Evolutionary conservation across 2,797 vertebrate species (phyloP).

Genomic region (Mormyrops boulengeri): DNA sequence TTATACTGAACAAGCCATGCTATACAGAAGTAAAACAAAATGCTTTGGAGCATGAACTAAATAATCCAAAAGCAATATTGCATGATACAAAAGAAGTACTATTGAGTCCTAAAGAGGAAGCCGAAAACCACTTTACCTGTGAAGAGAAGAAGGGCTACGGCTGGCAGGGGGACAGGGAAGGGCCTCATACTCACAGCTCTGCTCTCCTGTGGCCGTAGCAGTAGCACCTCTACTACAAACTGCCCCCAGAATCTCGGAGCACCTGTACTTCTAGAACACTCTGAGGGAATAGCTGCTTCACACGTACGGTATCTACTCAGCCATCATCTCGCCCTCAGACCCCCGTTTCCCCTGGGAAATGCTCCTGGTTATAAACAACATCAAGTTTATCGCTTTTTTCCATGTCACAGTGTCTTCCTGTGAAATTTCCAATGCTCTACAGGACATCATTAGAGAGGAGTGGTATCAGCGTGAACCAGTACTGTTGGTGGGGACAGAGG

Average conservation of each 20-base stretch:
- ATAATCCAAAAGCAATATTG: not conserved
- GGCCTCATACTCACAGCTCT: slow-evolving; percentile 40
- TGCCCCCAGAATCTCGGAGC: not conserved
- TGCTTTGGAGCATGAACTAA: not conserved
- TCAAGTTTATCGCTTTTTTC: not conserved
- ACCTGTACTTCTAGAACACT: slow-evolving; percentile 10
- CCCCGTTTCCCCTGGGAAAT: slow-evolving; percentile 35
- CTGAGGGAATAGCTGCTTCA: not conserved
- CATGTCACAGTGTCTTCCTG: not conserved
- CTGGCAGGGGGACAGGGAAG: slow-evolving; percentile 27
- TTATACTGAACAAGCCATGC: not conserved
- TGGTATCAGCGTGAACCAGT: not conserved
- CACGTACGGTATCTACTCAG: slow-evolving; percentile 53
- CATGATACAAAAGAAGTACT: not conserved
- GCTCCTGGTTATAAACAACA: not conserved
- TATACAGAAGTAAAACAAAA: not conserved
- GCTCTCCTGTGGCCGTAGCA: not conserved
- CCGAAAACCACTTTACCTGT: slow-evolving; percentile 53
- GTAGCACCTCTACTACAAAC: not conserved
- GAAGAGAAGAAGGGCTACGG: slow-evolving; percentile 42
- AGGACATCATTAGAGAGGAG: not conserved
- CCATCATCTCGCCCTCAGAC: slow-evolving; percentile 43
- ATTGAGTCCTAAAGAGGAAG: not conserved
- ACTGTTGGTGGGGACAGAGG: not conserved
- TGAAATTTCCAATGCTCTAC: not conserved